Evolutionary conservation across 2,888 invertebrate genomes (phyloP), one percentile per base, ranked within the genome.

Genomic region (Zhengitettix transpicula): DNA sequence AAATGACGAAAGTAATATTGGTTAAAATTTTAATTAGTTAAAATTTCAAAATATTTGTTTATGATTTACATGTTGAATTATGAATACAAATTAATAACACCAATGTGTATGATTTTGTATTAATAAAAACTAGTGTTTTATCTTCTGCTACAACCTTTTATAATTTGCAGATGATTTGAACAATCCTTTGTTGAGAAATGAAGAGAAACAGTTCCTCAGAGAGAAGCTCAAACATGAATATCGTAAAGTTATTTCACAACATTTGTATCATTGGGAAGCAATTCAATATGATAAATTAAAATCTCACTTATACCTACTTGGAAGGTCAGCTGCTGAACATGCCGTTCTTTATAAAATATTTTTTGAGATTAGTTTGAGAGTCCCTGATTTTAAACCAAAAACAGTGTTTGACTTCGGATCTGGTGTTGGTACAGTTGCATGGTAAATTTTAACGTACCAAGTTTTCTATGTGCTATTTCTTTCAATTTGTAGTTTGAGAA

Each of bases 331-430:
- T 0, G 78, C 82, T 0, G 90, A 95, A 65, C 94, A 88, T 75
- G 83, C 86, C 0, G 80, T 84, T 5, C 69, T 91, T 47, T 68
- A 76, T 47, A 81, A 79, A 67, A 81, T 93, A 57, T 80, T 95
- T 52, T 75, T 79, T 53, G 93, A 94, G 76, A 85, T 95, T 58
- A 74, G 74, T 57, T 70, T 69, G 51, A 76, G 82, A 58, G 78
- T 85, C 69, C 76, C 78, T 0, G 71, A 80, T 16, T 96, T 88
- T 70, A 76, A 76, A 61, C 96, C 96, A 0, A 75, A 78, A 61
- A 82, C 83, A 62, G 79, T 92, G 65, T 87, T 95, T 66, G 95
- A 97, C 74, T 93, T 90, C 72, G 97, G 96, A 0, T 90, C 94
- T 9, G 97, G 97, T 0, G 74, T 90, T 8, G 95, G 94, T 0